Conservation (phyloP, 2,888 invertebrate genomes). For the Galerucella pusilla region DNA sequence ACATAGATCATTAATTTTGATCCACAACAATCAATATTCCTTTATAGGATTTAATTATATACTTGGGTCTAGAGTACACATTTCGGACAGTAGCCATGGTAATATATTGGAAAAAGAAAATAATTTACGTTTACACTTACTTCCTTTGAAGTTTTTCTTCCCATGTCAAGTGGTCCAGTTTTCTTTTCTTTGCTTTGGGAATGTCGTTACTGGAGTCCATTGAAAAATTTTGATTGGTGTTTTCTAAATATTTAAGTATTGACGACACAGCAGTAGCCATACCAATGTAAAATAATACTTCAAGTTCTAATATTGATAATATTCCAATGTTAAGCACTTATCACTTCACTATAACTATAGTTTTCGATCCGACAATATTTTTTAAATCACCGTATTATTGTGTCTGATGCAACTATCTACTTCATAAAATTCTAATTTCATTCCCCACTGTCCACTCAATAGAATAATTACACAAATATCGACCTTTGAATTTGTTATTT, state of each 20-base stretch:
- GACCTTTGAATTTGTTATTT: conserved; percentile 1
- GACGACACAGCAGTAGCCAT: conserved; percentile 48
- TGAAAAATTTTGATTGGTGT: conserved; percentile 50
- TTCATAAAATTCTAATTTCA: background rate
- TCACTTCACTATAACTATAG: background rate
- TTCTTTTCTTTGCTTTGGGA: conserved; percentile 73
- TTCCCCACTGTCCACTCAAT: background rate
- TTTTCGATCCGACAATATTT: background rate
- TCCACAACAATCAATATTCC: background rate
- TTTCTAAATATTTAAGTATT: conserved; percentile 59
- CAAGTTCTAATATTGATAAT: conserved; percentile 16
- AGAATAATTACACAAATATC: background rate
- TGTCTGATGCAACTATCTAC: background rate
- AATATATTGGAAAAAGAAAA: too few species aligned
- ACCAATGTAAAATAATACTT: background rate
- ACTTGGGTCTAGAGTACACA: too few species aligned
- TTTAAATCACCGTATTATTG: background rate
- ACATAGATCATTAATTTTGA: background rate
- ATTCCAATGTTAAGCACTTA: conserved; percentile 4
- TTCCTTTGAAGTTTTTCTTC: conserved; percentile 90
- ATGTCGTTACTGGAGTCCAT: conserved; percentile 53
- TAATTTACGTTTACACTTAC: conserved; percentile 68
- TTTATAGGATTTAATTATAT: too few species aligned
- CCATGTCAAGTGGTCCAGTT: conserved; percentile 85
- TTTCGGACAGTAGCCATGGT: too few species aligned